Conservation (phyloP, 35 echinoderm and acorn worm genomes). For the Diadema setosum region DNA sequence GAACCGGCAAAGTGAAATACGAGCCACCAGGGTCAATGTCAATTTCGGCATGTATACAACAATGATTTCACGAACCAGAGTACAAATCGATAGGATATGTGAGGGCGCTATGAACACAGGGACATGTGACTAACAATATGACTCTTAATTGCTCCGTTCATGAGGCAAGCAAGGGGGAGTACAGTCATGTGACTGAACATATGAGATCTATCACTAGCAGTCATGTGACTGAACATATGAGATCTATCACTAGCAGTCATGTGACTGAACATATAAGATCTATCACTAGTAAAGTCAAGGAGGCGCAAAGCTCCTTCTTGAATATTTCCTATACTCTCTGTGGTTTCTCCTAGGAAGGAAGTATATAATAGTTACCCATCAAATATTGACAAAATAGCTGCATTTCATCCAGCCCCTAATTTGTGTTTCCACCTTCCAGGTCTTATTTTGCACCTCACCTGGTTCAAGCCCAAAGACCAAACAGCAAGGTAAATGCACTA, state of each 20-base stretch:
- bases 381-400: background rate
- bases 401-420: background rate
- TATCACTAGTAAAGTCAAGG: no score
- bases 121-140: slow-evolving; percentile 8
- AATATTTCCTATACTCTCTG: no score
- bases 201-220: background rate
- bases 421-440: background rate
- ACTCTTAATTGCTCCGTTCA: background rate
- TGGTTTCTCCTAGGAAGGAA: no score
- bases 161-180: no score
- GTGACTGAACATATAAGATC: background rate
- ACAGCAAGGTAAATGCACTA: slow-evolving; percentile 23
- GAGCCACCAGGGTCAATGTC: slow-evolving; percentile 16
- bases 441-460: background rate
- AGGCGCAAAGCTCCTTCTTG: no score
- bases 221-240: background rate
- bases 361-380: no score
- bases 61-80: background rate
- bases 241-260: no score
- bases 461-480: no score
- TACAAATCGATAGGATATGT: slow-evolving; percentile 20
- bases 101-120: background rate
- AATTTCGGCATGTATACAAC: background rate
- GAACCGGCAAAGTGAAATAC: slow-evolving; percentile 15
- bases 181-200: background rate